Percentiles rank a stretch among this genome's conserved stretches.
phyloP scores from a whole-genome alignment of 2,797 vertebrate genomes.

The Odontamblyopus lacepedii region DNA sequence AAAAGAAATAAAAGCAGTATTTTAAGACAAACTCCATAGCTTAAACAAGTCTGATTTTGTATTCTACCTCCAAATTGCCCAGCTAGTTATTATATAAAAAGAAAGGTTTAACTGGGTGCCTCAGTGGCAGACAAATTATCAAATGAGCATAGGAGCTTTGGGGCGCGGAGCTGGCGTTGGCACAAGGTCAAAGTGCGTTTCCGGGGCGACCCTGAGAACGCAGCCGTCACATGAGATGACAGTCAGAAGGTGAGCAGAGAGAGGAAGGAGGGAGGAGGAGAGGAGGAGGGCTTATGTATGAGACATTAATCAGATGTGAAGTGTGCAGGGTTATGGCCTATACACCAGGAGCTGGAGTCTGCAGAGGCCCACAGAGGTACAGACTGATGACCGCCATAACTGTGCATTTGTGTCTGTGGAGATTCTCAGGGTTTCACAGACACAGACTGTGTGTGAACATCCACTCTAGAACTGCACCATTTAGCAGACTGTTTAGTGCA shows the following conservation, averaged over 20 bases:
- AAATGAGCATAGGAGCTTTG: constrained; percentile 14
- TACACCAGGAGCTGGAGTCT: constrained; percentile 23
- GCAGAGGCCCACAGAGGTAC: constrained; percentile 24
- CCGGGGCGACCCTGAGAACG: constrained; percentile 52
- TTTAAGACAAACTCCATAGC: not conserved
- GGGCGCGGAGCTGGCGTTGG: constrained; percentile 41
- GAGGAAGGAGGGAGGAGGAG: constrained; percentile 35
- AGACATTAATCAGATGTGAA: constrained; percentile 62
- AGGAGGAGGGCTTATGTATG: constrained; percentile 29
- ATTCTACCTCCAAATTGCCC: not conserved
- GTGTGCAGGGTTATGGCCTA: constrained; percentile 36
- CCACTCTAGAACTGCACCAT: no score
- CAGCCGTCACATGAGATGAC: constrained; percentile 65
- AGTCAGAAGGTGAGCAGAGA: constrained; percentile 43
- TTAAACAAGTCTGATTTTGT: not conserved
- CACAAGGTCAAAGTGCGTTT: constrained; percentile 65
- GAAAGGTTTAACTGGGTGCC: not conserved
- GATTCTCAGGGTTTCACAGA: not conserved
- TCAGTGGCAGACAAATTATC: constrained; percentile 14
- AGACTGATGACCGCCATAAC: constrained; percentile 19
- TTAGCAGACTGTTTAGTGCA: no score
- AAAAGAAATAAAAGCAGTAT: not conserved
- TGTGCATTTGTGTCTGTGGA: constrained; percentile 14
- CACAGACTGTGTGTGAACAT: no score
- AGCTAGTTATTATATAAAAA: not conserved